phyloP scores from a whole-genome alignment of 2,113 vertebrate species.

The Vimba vimba region DNA sequence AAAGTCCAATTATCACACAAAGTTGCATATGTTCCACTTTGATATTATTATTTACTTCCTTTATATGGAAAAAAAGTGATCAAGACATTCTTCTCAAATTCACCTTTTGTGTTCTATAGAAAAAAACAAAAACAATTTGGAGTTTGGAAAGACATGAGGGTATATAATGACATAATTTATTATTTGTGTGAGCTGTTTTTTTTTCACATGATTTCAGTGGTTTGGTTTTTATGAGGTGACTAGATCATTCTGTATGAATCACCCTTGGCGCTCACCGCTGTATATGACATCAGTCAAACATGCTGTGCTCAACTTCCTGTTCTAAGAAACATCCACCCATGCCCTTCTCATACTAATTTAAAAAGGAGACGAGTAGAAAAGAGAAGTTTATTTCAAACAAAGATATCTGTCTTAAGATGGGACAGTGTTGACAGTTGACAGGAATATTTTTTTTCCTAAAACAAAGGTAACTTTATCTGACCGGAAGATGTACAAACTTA shows the following conservation, averaged over 20 bases:
- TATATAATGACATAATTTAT: not conserved
- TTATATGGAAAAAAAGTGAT: not conserved
- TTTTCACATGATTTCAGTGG: not conserved
- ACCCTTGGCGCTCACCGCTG: conserved; percentile 33
- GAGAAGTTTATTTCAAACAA: not conserved
- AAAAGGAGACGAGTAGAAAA: not conserved
- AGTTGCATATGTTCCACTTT: not conserved
- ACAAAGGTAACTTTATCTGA: not conserved
- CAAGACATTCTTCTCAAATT: not conserved
- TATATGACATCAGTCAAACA: conserved; percentile 46
- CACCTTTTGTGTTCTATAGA: not conserved
- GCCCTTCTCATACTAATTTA: conserved; percentile 2
- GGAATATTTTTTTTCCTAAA: not conserved
- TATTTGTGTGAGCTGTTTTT: not conserved
- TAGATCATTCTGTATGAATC: conserved; percentile 40
- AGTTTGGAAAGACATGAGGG: not conserved
- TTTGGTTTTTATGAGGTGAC: conserved; percentile 39
- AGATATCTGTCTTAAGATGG: not conserved
- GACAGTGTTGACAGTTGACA: not conserved
- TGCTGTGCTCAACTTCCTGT: conserved; percentile 16
- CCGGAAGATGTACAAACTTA: not conserved
- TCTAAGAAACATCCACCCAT: conserved; percentile 17
- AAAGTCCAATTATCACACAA: no score
- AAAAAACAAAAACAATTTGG: not conserved
- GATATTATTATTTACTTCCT: not conserved